Evolutionary conservation across 2,888 invertebrate species (phyloP), one percentile per base, ranked within the genome.

Genomic region (Nomada ferruginata): DNA sequence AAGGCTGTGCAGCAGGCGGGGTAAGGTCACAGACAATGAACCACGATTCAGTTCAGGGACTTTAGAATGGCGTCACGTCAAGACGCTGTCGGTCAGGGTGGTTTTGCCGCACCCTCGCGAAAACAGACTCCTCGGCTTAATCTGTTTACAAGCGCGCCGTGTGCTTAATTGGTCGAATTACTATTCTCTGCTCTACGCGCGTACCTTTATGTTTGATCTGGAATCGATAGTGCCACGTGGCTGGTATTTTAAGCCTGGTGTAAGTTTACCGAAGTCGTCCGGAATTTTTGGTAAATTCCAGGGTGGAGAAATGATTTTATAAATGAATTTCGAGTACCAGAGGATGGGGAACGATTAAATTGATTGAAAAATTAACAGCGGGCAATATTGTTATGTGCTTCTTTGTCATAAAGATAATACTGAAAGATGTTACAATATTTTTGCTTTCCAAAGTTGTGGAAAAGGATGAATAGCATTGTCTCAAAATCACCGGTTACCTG

Each of bases 1-100:
- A 91, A 90, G 88, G 87, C 86, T 87, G 78, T 74, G 74, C 74
- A 70, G 79, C 63, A 65, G 59, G 76, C 76, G 83, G 63, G 29
- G 73, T 85, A 87, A 87, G 87, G 91, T 91, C 92, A 89, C 81
- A 90, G 92, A 91, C 92, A 92, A 92, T 92, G 92, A 92, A 92
- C 91, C 92, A 90, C 89, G 87, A 72, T 85, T 82, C 88, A 91
- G 92, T 92, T 92, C 92, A 92, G 90, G 92, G 91, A 85, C 91
- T 88, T 23, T 76, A 76, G 77, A 61, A 44, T 47, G 44, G 60
- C 42, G 66, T 26, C 63, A 63, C 71, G 59, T 42, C 50, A 76
- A 74, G 76, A 76, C 63, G 69, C 44, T 72, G 75, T 82, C 82
- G 82, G 83, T 83, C 77, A 83, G 83, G 83, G 82, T 82, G 71